These are phyloP conservation scores for Parauchenoglanis punctatus DNA, from an alignment of 2,797 vertebrate genomes.

Conservation along the genomic window DNA sequence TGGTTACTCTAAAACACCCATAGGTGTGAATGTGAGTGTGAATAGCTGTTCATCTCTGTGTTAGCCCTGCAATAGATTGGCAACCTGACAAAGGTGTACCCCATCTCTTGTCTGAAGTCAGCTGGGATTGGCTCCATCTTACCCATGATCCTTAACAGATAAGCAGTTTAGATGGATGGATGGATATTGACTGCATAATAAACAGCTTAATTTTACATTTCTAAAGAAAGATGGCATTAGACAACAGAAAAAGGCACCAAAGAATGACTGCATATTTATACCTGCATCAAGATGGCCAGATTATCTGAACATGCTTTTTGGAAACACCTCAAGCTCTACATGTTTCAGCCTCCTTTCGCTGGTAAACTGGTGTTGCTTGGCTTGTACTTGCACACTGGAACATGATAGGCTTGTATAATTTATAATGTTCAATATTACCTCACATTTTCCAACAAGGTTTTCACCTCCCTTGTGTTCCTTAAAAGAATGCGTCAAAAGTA, in stretches of 20 bases:
- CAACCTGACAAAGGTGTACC: too few species aligned
- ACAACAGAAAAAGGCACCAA: background rate
- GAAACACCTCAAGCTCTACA: background rate
- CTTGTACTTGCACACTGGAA: background rate
- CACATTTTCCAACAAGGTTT: slow-evolving; percentile 1
- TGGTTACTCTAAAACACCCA: too few species aligned
- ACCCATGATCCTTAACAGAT: too few species aligned
- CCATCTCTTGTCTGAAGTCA: too few species aligned
- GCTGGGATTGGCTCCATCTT: too few species aligned
- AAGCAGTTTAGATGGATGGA: too few species aligned
- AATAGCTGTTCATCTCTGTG: too few species aligned
- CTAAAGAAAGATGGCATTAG: background rate
- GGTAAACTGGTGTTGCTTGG: slow-evolving; percentile 3
- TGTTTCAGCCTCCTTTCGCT: background rate
- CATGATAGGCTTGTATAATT: slow-evolving; percentile 19
- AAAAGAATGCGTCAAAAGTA: background rate
- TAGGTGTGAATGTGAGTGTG: too few species aligned
- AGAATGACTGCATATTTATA: background rate
- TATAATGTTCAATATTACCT: background rate
- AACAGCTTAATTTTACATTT: background rate
- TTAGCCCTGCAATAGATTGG: too few species aligned
- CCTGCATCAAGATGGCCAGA: background rate
- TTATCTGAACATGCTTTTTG: background rate
- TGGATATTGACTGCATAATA: background rate
- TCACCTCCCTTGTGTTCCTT: background rate